Conservation (phyloP, 2,888 invertebrate species). For the Amblyteles armatorius region DNA sequence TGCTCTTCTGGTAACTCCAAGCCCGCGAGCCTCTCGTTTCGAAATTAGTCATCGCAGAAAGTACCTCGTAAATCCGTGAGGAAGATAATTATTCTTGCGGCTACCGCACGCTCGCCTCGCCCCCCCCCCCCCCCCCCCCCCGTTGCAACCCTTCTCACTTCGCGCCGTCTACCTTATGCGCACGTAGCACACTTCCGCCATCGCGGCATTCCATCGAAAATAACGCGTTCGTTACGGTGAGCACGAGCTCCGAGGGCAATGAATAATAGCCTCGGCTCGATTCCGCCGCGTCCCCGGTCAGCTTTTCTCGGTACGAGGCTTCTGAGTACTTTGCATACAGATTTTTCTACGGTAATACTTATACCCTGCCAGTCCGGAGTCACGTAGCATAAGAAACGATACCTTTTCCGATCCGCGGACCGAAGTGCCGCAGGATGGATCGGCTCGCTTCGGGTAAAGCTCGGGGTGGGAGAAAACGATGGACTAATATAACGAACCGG, state of each 20-base stretch:
- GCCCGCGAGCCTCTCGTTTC: constrained; percentile 49
- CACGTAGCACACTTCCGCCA: neutral
- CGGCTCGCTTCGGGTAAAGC: neutral
- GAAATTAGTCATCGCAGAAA: constrained; percentile 69
- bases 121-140: neutral
- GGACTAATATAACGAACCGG: neutral
- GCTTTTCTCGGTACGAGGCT: constrained; percentile 4
- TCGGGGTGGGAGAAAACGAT: neutral
- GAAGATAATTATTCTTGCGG: constrained; percentile 68
- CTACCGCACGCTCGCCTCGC: constrained; percentile 15
- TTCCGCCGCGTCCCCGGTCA: neutral
- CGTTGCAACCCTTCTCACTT: neutral
- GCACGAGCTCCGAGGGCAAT: constrained; percentile 20
- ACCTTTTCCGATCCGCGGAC: neutral
- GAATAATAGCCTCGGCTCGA: constrained; percentile 35
- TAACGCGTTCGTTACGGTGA: constrained; percentile 41
- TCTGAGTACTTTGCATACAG: neutral
- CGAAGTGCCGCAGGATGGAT: neutral
- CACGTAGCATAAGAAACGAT: constrained; percentile 1
- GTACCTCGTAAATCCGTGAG: constrained; percentile 69
- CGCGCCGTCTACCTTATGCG: neutral
- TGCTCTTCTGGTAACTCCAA: constrained; percentile 41
- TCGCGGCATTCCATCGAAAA: constrained; percentile 47
- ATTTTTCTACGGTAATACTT: neutral
- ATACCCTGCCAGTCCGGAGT: neutral